Evolutionary conservation across 2,113 vertebrate species (phyloP).

Genomic region (Erpornis zantholeuca): DNA sequence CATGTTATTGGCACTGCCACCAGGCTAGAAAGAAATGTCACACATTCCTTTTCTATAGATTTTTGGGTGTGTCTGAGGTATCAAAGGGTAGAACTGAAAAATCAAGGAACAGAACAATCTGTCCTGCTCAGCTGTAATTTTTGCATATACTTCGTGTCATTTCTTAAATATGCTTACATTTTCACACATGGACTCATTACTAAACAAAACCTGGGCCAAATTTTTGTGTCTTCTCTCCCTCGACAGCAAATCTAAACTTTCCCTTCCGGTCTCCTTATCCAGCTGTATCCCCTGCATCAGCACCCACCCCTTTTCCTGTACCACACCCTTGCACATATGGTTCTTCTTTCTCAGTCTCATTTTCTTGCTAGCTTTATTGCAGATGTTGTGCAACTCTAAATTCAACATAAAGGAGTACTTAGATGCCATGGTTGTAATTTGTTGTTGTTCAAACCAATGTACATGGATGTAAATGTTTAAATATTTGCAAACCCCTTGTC

Average conservation of each 20-base stretch:
- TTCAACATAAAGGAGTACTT: not conserved
- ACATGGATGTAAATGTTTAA: not conserved
- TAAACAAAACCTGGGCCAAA: not conserved
- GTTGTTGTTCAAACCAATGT: not conserved
- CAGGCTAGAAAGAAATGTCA: not conserved
- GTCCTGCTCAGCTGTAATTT: not conserved
- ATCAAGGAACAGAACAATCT: not conserved
- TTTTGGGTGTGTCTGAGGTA: not conserved
- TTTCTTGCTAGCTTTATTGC: not conserved
- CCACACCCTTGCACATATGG: not conserved
- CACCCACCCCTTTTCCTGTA: not conserved
- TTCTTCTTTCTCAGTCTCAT: not conserved
- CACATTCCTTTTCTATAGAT: not conserved
- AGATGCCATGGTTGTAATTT: not conserved
- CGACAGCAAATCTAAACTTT: not conserved
- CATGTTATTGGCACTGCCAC: not conserved
- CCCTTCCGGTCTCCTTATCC: not conserved
- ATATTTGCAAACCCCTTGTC: not conserved
- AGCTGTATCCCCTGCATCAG: not conserved
- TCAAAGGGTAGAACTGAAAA: not conserved
- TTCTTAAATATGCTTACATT: not conserved
- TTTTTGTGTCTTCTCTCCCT: not conserved
- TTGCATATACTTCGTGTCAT: not conserved
- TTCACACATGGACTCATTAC: not conserved
- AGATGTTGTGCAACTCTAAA: not conserved